Evolutionary conservation across 2,888 invertebrate species (phyloP).

Genomic region (Ophion ellenae): DNA sequence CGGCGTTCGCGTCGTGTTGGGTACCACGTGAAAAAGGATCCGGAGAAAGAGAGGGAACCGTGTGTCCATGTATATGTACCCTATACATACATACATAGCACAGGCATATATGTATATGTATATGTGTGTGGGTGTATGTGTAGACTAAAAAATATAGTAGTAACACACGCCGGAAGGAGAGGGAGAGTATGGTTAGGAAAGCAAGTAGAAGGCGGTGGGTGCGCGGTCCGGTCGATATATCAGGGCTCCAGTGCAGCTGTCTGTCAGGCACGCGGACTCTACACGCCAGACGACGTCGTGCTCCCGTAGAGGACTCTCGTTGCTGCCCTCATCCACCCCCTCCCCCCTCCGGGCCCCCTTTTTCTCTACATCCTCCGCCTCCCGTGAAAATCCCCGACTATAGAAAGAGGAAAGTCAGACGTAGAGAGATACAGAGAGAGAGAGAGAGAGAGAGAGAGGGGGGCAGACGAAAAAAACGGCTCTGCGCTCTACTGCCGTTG

Average conservation of each 20-base stretch:
- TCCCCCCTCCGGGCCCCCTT: conserved; percentile 26
- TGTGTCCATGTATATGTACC: not conserved
- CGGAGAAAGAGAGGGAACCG: conserved; percentile 13
- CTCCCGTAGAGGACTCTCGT: conserved; percentile 50
- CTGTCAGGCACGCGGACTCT: conserved; percentile 82
- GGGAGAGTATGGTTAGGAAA: conserved; percentile 50
- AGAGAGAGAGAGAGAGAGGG: conserved; percentile 41
- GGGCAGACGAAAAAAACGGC: conserved; percentile 72
- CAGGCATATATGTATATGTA: not conserved
- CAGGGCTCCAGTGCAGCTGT: conserved; percentile 83
- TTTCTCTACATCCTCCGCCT: conserved; percentile 45
- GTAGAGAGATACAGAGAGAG: conserved; percentile 17
- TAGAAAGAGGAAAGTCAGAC: conserved; percentile 34
- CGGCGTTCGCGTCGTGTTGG: conserved; percentile 55
- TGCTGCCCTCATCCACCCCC: conserved; percentile 53
- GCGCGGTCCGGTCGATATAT: conserved; percentile 83
- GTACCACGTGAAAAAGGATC: conserved; percentile 59
- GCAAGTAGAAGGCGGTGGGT: conserved; percentile 67
- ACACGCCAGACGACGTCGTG: conserved; percentile 80
- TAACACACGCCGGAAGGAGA: conserved; percentile 4
- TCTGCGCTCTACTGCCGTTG: conserved; percentile 69
- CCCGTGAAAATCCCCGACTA: conserved; percentile 62
- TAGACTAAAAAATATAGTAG: conserved; percentile 26
- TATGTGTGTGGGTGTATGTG: not conserved
- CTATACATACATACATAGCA: not conserved